phyloP scores from a whole-genome alignment of 92 coral and sea anemone species.

The Heteractis magnifica region DNA sequence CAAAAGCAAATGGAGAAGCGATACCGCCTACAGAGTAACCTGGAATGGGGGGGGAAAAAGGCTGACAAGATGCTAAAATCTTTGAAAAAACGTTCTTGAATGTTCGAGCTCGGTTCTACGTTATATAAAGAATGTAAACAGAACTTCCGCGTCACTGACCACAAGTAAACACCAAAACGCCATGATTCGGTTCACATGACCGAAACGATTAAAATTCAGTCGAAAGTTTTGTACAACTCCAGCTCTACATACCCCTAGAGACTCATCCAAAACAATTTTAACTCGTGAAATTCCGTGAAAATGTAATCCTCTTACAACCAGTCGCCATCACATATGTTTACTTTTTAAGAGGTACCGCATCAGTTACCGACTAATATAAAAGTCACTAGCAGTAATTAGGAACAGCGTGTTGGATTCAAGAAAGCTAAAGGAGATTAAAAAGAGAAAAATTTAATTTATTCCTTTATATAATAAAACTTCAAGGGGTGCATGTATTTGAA shows the following conservation, averaged over 20 bases:
- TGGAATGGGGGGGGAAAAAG: not conserved
- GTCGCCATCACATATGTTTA: not conserved
- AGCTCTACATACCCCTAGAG: not conserved
- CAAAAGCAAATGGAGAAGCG: not conserved
- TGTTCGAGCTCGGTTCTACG: not conserved
- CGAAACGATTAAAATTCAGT: not conserved
- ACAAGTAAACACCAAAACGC: not conserved
- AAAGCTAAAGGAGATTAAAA: not conserved
- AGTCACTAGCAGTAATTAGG: not conserved
- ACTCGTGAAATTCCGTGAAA: not conserved
- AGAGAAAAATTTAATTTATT: not conserved
- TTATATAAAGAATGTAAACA: not conserved
- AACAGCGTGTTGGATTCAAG: not conserved
- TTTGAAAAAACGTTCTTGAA: not conserved
- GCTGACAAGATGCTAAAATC: not conserved
- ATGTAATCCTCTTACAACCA: too few species aligned
- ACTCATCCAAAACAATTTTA: not conserved
- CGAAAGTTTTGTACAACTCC: not conserved
- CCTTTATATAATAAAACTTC: too few species aligned
- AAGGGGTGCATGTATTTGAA: not conserved
- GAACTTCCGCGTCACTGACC: not conserved
- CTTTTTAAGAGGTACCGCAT: not conserved
- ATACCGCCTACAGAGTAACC: not conserved
- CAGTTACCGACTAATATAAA: not conserved
- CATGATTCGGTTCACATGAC: not conserved